Base-by-base conservation (phyloP, 1,140 invertebrate species). In the Sipha flava region DNA sequence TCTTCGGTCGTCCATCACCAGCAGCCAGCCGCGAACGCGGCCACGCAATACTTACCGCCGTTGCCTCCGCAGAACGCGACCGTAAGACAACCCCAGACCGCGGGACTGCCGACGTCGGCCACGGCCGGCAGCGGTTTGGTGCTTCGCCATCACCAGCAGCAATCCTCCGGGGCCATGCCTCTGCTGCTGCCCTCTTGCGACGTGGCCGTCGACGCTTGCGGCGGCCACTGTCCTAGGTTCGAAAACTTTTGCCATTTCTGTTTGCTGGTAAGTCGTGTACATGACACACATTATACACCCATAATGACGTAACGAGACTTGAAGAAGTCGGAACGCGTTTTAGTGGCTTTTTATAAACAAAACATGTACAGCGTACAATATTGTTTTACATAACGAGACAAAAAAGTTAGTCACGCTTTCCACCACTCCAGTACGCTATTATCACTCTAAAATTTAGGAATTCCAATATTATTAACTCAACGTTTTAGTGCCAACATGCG, bases 231-330 rank as follows among this genome's bases (percentile, higher is more conserved):
- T 80, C 88, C 88, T 80, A 88, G 88, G 80, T 89, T 89, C 86
- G 89, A 90, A 86, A 89, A 89, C 86, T 87, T 90, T 81, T 90
- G 89, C 85, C 90, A 90, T 85, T 90, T 89, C 84, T 88, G 89
- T 82, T 85, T 90, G 82, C 88, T 90, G 86, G 89, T 89, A 82
- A 81, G 82, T 82, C 40, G 40, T 29, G 47, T n/a, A 49, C 7
- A 21, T 6, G 10, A 40, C 37, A n/a, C n/a, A n/a, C n/a, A n/a
- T n/a, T n/a, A n/a, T n/a, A n/a, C n/a, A n/a, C n/a, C n/a, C n/a
- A n/a, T n/a, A n/a, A n/a, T n/a, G n/a, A n/a, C n/a, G n/a, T n/a
- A n/a, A n/a, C n/a, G n/a, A n/a, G n/a, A n/a, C n/a, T n/a, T n/a
- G n/a, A n/a, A n/a, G n/a, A n/a, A n/a, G n/a, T n/a, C n/a, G n/a